phyloP scores from a whole-genome alignment of 2,113 vertebrate genomes.

The Corythornis madagascariensis region DNA sequence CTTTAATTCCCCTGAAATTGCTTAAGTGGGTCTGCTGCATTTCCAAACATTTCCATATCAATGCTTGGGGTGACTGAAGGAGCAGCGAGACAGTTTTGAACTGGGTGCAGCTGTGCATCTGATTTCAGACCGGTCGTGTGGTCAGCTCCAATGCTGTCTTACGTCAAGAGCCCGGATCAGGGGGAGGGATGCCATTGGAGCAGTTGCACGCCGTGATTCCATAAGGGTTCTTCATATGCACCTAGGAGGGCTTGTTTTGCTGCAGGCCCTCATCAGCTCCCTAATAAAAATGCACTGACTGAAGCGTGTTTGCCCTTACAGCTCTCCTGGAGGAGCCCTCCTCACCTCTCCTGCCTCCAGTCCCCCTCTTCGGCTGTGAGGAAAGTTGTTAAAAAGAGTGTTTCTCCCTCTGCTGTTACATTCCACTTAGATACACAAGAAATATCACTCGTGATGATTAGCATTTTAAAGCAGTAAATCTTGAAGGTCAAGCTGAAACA shows the following conservation, averaged over 20 bases:
- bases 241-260: not conserved
- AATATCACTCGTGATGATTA: slow-evolving; percentile 31
- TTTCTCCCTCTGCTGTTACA: slow-evolving; percentile 2
- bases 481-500: slow-evolving; percentile 34
- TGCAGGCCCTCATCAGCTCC: not conserved
- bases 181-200: not conserved
- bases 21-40: not conserved
- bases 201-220: not conserved
- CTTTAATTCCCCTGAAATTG: not conserved
- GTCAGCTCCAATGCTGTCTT: accelerated
- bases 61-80: not conserved
- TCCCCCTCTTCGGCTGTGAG: not conserved
- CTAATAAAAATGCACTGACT: not conserved
- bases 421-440: not conserved
- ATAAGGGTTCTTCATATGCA: accelerated
- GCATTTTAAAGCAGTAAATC: slow-evolving; percentile 46
- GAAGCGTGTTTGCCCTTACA: not conserved
- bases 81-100: not conserved
- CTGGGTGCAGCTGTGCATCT: not conserved
- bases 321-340: not conserved
- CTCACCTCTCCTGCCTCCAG: not conserved
- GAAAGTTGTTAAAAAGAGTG: not conserved
- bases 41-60: not conserved
- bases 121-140: accelerated
- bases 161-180: not conserved